Evolutionary conservation across 2,113 vertebrate genomes (phyloP).

Genomic region (Chinchilla lanigera): DNA sequence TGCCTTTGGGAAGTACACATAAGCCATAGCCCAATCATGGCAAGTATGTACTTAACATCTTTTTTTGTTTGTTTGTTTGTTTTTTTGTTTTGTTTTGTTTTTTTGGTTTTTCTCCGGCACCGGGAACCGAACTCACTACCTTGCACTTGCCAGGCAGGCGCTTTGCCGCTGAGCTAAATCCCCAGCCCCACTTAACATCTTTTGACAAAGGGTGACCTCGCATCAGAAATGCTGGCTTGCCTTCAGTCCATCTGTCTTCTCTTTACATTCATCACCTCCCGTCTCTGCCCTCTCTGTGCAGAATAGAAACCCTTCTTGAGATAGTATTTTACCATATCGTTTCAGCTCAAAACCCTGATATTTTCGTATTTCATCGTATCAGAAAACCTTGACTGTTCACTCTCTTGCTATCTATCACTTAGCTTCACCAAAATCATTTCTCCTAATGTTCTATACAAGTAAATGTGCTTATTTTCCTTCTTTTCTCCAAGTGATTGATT

Average conservation of each 20-base stretch:
- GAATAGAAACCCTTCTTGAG: not conserved
- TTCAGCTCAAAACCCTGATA: not conserved
- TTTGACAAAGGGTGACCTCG: not conserved
- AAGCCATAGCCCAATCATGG: not conserved
- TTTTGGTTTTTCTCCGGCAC: no score
- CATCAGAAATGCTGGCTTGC: not conserved
- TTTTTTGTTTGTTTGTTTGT: no score
- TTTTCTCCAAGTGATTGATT: not conserved
- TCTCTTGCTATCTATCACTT: not conserved
- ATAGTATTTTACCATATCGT: not conserved
- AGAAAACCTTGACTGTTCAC: not conserved
- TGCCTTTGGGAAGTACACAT: not conserved
- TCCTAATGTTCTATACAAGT: not conserved
- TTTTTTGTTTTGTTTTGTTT: no score
- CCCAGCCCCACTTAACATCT: not conserved
- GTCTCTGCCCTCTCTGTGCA: not conserved
- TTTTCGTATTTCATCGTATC: not conserved
- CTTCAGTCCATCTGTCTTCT: not conserved
- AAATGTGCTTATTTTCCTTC: not conserved
- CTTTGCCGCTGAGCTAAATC: no score
- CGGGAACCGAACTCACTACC: no score
- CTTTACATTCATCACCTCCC: not conserved
- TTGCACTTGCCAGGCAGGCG: no score
- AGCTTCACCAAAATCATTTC: not conserved
- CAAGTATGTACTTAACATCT: not conserved